Base-by-base conservation (phyloP, 2,888 invertebrate genomes). In the Euzetes globulus region DNA sequence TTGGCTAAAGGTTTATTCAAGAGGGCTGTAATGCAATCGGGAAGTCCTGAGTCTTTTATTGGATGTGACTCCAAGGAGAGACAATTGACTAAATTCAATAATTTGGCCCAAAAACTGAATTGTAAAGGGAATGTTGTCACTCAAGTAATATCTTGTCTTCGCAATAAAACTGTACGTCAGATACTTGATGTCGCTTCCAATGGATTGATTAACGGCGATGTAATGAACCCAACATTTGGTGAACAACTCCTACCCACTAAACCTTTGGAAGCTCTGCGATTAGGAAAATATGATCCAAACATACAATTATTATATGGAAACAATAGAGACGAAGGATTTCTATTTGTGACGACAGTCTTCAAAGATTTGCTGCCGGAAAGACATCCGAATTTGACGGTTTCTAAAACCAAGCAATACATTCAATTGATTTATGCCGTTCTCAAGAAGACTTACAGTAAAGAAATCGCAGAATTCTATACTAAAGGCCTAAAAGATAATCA, bases 21-120 rank as follows among this genome's bases (percentile, higher is more conserved):
- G 19, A 33, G 71, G 41, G 74, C 71, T 19, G 71, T 74, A 27
- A 71, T 74, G 74, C 71, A 74, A 47, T 80, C 79, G 29, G 80
- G 80, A 17, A 77, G 78, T 2, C 78, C 79, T 50, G 52, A 74
- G n/a, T 71, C 71, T 3, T 74, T 27, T 19, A 13, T 74, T 6
- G 74, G 74, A 17, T 55, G 71, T 11, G 52, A 74, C 1, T 71
- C 52, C 9, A 71, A 71, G 27, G 33, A 25, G 1, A 27, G 33
- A 58, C 19, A 52, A 9, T 7, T 60, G 25, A 25, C 6, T n/a
- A 74, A 74, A 45, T 17, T 33, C 29, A 50, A 55, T 11, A 1
- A 33, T 37, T 45, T 74, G 7, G 55, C 71, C 0, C 2, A 71
- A 22, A 55, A 33, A 11, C n/a, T 74, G 27, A 71, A 74, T 0